Evolutionary conservation across 2,888 invertebrate genomes (phyloP), one percentile per base, ranked within the genome.

Genomic region (Limenitis arthemis): DNA sequence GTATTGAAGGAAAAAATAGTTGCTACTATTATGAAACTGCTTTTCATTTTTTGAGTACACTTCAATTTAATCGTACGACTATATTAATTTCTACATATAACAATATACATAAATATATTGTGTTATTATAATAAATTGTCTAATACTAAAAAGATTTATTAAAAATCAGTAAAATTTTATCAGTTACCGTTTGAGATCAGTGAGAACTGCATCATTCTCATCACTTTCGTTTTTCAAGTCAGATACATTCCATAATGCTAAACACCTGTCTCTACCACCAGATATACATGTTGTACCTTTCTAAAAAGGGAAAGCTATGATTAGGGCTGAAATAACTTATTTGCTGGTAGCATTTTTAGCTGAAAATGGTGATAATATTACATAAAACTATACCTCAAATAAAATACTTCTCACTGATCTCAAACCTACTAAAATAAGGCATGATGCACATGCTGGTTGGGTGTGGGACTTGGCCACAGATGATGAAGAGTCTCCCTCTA

Each of bases 381-480:
- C n/a, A 33, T n/a, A 20, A 20, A 20, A 20, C 20, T 20, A 20
- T 20, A 3, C 20, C 20, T 20, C 4, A 20, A 20, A 20, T 20
- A 20, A 20, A 20, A 20, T 20, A 20, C 20, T 20, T n/a, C n/a
- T n/a, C n/a, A n/a, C n/a, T n/a, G n/a, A 73, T 37, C 63, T 73
- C 8, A 75, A 73, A 52, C 80, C 84, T 9, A 72, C 67, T 43
- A 69, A 75, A 51, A 72, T 81, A 36, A 72, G 70, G 39, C 69
- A 74, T 47, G 79, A 83, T 63, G 89, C 90, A 2, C 90, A 91
- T 60, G 72, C 81, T 0, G 91, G 91, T 39, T 91, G 90, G 91
- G 88, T 91, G 8, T 90, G 90, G 90, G 89, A 88, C 60, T 69
- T 90, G 31, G 84, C 88, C 5, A 74, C 87, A 20, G 80, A 85